These are phyloP conservation scores for Sinosuthora webbiana DNA, from an alignment of 2,113 vertebrate species.

Conservation along the genomic window DNA sequence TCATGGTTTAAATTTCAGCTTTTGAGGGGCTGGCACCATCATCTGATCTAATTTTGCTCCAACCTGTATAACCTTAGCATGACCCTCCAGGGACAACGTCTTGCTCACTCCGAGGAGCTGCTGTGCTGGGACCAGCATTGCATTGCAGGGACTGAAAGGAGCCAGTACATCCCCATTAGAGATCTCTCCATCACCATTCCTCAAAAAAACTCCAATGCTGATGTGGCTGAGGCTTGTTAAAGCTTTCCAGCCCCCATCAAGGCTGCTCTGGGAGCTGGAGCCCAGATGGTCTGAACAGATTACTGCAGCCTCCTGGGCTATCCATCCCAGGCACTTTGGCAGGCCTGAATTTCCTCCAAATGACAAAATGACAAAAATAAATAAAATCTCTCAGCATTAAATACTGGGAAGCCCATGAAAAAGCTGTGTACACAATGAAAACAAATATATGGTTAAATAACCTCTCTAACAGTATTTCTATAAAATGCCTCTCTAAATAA, in stretches of 20 bases:
- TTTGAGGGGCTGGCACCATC: not conserved
- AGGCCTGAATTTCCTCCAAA: constrained; percentile 44
- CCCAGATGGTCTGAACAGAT: constrained; percentile 51
- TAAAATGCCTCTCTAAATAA: constrained; percentile 74
- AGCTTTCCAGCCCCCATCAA: not conserved
- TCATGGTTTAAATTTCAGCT: not conserved
- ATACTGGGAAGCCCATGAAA: constrained; percentile 22
- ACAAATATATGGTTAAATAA: constrained; percentile 78
- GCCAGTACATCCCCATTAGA: not conserved
- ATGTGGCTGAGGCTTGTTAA: not conserved
- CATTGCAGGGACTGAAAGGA: not conserved
- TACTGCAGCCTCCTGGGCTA: constrained; percentile 16
- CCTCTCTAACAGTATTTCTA: constrained; percentile 71
- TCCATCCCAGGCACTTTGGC: constrained; percentile 22
- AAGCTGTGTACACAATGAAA: constrained; percentile 68
- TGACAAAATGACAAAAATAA: constrained; percentile 52
- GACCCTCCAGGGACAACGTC: not conserved
- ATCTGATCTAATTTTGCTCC: not conserved
- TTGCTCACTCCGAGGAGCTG: fast-evolving
- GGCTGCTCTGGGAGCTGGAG: not conserved
- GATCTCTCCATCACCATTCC: not conserved
- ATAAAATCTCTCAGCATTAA: constrained; percentile 50
- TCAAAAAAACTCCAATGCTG: not conserved
- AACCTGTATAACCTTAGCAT: fast-evolving
- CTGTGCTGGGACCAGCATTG: fast-evolving